Evolutionary conservation across 1,140 invertebrate genomes (phyloP), one percentile per base, ranked within the genome.

Genomic region (Hyles vespertilio): DNA sequence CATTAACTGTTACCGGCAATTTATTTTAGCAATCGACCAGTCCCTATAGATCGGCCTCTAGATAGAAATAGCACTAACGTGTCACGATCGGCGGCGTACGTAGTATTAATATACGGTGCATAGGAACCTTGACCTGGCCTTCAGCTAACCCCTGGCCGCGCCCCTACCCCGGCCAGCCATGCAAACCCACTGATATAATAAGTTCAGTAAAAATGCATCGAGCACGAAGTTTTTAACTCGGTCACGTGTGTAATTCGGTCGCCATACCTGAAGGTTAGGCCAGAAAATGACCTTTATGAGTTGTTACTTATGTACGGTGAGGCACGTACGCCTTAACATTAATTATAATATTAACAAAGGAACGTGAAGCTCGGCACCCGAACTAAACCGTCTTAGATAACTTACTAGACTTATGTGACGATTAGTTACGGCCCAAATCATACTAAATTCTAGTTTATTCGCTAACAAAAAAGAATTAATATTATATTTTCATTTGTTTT

Each of bases 51-150:
- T 34, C 64, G 67, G 57, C 75, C 66, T 79, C 71, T 57, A 59
- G 33, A 56, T 68, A 53, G 64, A 73, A 68, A 68, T 78, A 72
- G 61, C 61, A 51, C 58, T 69, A 65, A 59, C 58, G 67, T 64
- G 66, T 69, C 63, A 58, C 65, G 65, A 74, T 72, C 56, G 66
- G 65, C 57, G 66, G 65, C 44, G 43, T 56, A 57, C 55, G 55
- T 65, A 65, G 54, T 72, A 77, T 70, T 71, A 71, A 74, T 77
- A 77, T 58, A 61, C 54, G 58, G 55, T 67, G 65, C 65, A 67
- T 48, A 44, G 46, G 8, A 51, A 52, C 69, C 69, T 71, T 71
- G 69, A 68, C 69, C 65, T 47, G 63, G 54, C 69, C 65, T 68
- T 68, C 63, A 65, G 36, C 36, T 40, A 2, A 64, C 45, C 50